Percentiles rank a stretch among this genome's conserved stretches.
Evolutionary conservation across 2,797 vertebrate genomes (phyloP).

Genomic region (Acanthopagrus latus): DNA sequence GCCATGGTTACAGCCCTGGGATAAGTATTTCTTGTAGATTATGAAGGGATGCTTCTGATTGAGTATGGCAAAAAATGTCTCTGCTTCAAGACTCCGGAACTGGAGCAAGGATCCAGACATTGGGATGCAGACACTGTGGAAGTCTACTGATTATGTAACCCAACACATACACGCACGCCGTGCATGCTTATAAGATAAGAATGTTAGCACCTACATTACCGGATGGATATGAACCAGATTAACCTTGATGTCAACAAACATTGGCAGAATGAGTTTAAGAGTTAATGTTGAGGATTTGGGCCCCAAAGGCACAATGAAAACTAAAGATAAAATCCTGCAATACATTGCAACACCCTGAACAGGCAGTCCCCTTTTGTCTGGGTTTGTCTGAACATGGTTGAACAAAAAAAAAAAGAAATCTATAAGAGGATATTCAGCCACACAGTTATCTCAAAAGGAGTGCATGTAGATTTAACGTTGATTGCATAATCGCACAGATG

Average conservation of each 20-base stretch:
- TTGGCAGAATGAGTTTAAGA: neutral
- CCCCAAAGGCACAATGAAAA: neutral
- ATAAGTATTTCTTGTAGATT: conserved; percentile 46
- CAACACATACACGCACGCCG: conserved; percentile 14
- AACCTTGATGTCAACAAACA: neutral
- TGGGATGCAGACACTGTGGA: conserved; percentile 6
- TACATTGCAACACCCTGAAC: conserved; percentile 27
- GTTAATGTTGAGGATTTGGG: conserved; percentile 1
- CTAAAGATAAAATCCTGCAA: neutral
- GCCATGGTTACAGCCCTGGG: conserved; percentile 67
- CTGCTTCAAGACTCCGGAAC: conserved; percentile 18
- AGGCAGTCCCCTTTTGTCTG: conserved; percentile 8
- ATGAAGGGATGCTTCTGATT: conserved; percentile 29
- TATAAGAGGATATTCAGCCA: conserved; percentile 20
- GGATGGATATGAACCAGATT: conserved; percentile 7
- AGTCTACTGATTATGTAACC: conserved; percentile 54
- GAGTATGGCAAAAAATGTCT: neutral
- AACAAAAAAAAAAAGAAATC: neutral
- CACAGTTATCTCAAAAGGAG: neutral
- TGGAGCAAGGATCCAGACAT: conserved; percentile 13
- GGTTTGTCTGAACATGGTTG: conserved; percentile 4
- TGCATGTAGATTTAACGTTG: neutral
- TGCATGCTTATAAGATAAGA: conserved; percentile 30
- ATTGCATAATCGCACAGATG: neutral
- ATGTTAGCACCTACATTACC: neutral